Base-by-base conservation (phyloP, 2,797 vertebrate genomes). In the Enteromius treurensis region DNA sequence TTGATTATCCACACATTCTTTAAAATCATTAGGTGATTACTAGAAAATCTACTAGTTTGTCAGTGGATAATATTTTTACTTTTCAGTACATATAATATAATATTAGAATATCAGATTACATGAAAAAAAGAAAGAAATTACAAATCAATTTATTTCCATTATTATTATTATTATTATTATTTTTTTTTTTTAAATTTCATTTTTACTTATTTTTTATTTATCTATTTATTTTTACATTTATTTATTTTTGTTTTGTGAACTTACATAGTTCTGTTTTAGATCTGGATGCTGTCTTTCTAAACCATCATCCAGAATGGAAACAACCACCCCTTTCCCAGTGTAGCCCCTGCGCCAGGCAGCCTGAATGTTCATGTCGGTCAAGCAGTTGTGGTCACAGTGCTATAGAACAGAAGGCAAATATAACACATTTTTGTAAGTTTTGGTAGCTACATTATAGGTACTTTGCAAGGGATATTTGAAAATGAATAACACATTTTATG, bases 261-360 rank as follows among this genome's bases (percentile, higher is more conserved):
- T 96, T 93, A 99, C 98, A 78, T 98, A 99, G 95, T 99, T 99
- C 88, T 96, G 95, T 94, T 96, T 95, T 85, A 97, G 94, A 88
- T 98, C 97, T 1, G 96, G 96, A 86, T 98, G 97, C 86, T 96
- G 96, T 89, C 93, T 94, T 91, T 99, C 96, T 62, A 99, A 96
- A 89, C 97, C 97, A 9, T 98, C 97, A 77, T 97, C 97, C 88
- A 99, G 93, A 91, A 99, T 96, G 82, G 97, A 96, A 91, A 98
- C 95, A 86, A 99, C 97, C 70, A 99, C 95, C 53, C 97, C 97
- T 93, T 95, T 96, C 73, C 98, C 98, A 1, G 97, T 98, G 84
- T 97, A 98, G 70, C 97, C 97, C 93, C 95, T 95, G 85, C 93
- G 95, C 97, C 97, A 99, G 88, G 97, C 97, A 62, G 92, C 96